phyloP scores from a whole-genome alignment of 1,140 invertebrate genomes.

The Eurosta solidaginis region DNA sequence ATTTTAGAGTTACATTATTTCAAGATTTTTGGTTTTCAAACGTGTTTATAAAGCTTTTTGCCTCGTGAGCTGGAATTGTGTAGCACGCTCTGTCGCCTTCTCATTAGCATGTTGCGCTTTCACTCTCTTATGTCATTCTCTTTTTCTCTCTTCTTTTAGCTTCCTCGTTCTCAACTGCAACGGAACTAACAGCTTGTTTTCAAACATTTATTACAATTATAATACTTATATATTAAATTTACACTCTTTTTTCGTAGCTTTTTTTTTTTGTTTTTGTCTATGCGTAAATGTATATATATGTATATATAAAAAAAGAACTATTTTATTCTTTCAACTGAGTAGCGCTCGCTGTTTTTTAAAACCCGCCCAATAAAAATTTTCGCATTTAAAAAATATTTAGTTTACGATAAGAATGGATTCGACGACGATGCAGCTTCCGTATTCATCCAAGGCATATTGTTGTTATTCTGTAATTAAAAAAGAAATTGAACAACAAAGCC shows the following conservation, averaged over 20 bases:
- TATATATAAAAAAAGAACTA: constrained; percentile 19
- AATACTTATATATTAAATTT: constrained; percentile 36
- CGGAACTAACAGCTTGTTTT: neutral
- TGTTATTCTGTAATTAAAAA: constrained; percentile 33
- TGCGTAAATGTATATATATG: neutral
- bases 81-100: neutral
- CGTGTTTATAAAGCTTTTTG: neutral
- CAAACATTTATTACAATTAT: constrained; percentile 36
- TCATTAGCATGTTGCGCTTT: neutral
- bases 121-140: neutral
- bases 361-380: constrained; percentile 15
- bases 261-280: constrained; percentile 14
- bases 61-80: too few relatives aligned
- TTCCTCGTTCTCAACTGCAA: neutral
- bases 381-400: constrained; percentile 17
- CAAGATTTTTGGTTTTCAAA: neutral
- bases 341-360: constrained; percentile 12
- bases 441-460: constrained; percentile 58
- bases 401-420: constrained; percentile 60
- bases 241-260: constrained; percentile 20
- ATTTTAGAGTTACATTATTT: too few relatives aligned
- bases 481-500: neutral
- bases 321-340: constrained; percentile 6
- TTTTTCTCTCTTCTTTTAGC: neutral
- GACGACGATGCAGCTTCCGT: constrained; percentile 56